Evolutionary conservation across 2,888 invertebrate genomes (phyloP).

Genomic region (Boloria euphrosyne): DNA sequence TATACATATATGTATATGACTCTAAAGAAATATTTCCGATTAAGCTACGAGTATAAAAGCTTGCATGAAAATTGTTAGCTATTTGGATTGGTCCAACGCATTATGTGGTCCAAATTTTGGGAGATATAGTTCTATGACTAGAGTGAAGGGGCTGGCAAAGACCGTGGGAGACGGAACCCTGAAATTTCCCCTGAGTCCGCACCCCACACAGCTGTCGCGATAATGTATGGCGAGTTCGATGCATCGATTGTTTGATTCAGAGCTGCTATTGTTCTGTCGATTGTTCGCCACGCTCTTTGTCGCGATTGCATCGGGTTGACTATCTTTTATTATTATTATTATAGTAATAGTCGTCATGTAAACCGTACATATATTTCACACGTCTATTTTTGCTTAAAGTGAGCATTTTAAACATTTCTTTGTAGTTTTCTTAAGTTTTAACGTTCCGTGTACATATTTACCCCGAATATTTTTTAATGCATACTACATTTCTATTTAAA

Average conservation of each 20-base stretch:
- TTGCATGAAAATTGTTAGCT: background rate
- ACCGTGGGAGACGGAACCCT: conserved; percentile 72
- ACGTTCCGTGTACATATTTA: conserved; percentile 3
- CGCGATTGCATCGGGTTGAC: conserved; percentile 34
- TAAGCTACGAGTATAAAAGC: background rate
- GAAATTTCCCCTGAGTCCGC: conserved; percentile 52
- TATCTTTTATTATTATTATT: conserved; percentile 43
- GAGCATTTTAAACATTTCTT: background rate
- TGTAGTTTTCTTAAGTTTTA: background rate
- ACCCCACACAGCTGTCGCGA: conserved; percentile 72
- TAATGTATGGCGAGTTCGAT: conserved; percentile 58
- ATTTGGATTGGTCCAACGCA: conserved; percentile 2
- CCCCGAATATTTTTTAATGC: too few species aligned
- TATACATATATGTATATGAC: too few species aligned
- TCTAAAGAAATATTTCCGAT: too few species aligned
- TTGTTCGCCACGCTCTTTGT: conserved; percentile 41
- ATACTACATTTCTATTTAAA: too few species aligned
- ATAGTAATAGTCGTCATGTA: conserved; percentile 32
- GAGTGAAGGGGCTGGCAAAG: conserved; percentile 48
- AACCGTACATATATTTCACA: conserved; percentile 22
- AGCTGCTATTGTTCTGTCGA: conserved; percentile 61
- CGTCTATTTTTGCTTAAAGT: background rate
- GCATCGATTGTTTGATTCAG: conserved; percentile 75
- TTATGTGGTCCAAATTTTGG: conserved; percentile 6
- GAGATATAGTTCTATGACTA: conserved; percentile 27